Evolutionary conservation across 2,113 vertebrate species (phyloP), one percentile per base, ranked within the genome.

Genomic region (Oxygymnocypris stewartii): DNA sequence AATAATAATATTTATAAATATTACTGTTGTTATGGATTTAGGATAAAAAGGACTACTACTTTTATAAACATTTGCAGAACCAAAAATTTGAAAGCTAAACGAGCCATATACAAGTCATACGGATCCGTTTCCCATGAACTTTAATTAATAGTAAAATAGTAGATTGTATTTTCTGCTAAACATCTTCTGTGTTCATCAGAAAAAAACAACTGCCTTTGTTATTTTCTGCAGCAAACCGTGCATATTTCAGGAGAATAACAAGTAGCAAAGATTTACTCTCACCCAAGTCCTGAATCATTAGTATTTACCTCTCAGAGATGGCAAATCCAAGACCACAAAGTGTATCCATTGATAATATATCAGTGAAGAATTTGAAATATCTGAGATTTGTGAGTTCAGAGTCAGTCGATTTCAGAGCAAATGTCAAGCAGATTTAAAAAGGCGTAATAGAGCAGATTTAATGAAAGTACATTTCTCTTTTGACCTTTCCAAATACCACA

Each of bases 391-490:
- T 57, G 74, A 78, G 78, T 79, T 31, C 49, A 25, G 47, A 35
- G 18, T 69, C 78, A 86, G 63, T 85, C 2, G 25, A 61, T 83
- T 42, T 73, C 23, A 11, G 16, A 59, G 63, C 65, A 87, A 82
- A 82, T 82, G 71, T 82, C 59, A 86, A 71, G 44, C 79, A 61
- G 79, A 59, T 78, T 44, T 59, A 71, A 59, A 76, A 79, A 61
- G 54, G 35, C 28, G n/a, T 37, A 84, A 88, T 57, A n/a, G 47
- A 35, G 23, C 51, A 86, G 7, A 69, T 67, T 31, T 49, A 75
- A 61, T 77, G 57, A 78, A 88, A 77, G 88, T 77, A 31, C 87
- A 84, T 87, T 79, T 84, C 81, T 90, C 28, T 57, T 54, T 31
- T 84, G 61, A 79, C 47, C 75, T 84, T 87, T 79, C 82, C 78